Base-by-base conservation (phyloP, 2,888 invertebrate species). In the Torymus tubicola region DNA sequence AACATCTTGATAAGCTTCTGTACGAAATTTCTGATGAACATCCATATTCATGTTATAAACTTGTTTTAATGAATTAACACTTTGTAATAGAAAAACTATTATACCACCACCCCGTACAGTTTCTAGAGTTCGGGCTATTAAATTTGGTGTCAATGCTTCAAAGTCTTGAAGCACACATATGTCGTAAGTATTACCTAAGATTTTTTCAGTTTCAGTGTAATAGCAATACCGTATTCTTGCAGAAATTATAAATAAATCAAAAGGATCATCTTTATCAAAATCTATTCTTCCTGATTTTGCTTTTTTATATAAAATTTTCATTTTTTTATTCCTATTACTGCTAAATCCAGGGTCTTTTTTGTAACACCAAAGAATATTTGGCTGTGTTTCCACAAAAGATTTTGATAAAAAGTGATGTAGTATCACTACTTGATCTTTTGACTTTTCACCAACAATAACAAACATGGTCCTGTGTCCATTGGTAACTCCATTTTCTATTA, bases 41-140 rank as follows among this genome's bases (percentile, higher is more conserved):
- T 99, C 99, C 99, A 99, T 99, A 83, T 95, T 95, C 93, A 99
- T 96, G 0, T 99, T 96, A 89, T 97, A 99, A 4, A 99, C 92
- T 90, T 99, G 99, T 88, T 97, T 95, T 31, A 99, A 92, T 0
- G 99, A 99, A 77, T 94, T 93, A 88, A 99, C 93, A 0, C 96
- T 94, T 88, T 96, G 95, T 14, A 99, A 92, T 10, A 99, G 92
- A 81, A 99, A 93, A 69, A 99, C 95, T 75, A 99, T 94, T 0
- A 99, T 92, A n/a, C 97, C 97, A 75, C 98, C 98, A 24, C 99
- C 99, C 92, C 99, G 98, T 0, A 99, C 98, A 0, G 99, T 99
- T 93, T 99, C 99, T 84, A 99, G 94, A 0, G 99, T 99, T 74
- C 99, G 93, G 0, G 99, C 99, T 88, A 99, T 92, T 82, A 99